A percentile compares a stretch with the other conserved stretches of the same genome.
phyloP scores from a whole-genome alignment of 2,113 vertebrate species.

The Forbesichthys papilliferus region DNA sequence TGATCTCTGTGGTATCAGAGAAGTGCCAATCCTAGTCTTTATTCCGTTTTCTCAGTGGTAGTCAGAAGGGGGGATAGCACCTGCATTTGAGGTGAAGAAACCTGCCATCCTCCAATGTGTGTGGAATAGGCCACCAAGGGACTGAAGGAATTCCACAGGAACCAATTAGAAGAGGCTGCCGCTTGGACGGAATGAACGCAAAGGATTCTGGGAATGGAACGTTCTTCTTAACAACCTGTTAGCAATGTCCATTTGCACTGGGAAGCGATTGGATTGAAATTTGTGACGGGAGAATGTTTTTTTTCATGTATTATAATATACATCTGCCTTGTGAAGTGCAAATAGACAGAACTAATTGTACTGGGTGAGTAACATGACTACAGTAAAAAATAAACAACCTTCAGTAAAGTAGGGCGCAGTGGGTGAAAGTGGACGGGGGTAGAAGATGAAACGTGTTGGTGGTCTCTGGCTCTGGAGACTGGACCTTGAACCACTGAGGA shows the following conservation, averaged over 20 bases:
- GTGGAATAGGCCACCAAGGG: conserved; percentile 47
- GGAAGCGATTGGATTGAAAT: conserved; percentile 25
- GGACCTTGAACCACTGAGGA: conserved; percentile 70
- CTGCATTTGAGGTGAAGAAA: conserved; percentile 59
- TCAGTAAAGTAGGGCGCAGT: conserved; percentile 10
- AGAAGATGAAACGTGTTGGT: conserved; percentile 55
- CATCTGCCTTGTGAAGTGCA: not conserved
- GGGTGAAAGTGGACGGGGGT: conserved; percentile 38
- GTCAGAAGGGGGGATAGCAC: conserved; percentile 18
- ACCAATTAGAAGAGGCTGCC: conserved; percentile 70
- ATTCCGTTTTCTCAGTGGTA: not conserved
- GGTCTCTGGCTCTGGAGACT: conserved; percentile 62
- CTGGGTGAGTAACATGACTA: too few species aligned
- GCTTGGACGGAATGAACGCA: conserved; percentile 52
- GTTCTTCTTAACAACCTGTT: conserved; percentile 52
- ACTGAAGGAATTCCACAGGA: conserved; percentile 70
- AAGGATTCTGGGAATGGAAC: conserved; percentile 45
- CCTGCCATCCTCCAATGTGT: conserved; percentile 46
- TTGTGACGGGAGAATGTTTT: conserved; percentile 5
- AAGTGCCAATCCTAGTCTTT: not conserved
- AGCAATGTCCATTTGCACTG: conserved; percentile 18
- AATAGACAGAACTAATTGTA: not conserved
- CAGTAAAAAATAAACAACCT: not conserved
- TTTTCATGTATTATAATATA: conserved; percentile 3
- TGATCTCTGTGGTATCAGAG: not conserved